phyloP scores from a whole-genome alignment of 2,797 vertebrate species.

The Meriones psammophilus region DNA sequence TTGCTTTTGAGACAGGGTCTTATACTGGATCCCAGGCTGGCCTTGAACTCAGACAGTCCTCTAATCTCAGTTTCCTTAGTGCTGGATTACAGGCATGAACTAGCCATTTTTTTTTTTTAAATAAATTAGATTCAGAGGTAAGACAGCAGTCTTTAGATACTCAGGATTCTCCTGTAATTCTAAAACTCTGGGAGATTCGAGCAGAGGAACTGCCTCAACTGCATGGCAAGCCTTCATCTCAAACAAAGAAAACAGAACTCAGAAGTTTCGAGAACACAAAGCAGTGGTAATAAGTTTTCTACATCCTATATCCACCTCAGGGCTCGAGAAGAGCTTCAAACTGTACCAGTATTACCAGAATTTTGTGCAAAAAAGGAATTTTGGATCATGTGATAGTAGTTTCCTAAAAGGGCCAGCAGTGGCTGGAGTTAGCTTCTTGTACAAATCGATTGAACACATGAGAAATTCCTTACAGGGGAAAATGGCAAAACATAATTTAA shows the following conservation, averaged over 20 bases:
- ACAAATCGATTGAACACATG: slow-evolving; percentile 84
- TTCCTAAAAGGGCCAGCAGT: slow-evolving; percentile 6
- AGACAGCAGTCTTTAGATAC: slow-evolving; percentile 17
- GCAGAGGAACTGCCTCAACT: background rate
- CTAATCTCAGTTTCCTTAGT: too few relatives aligned
- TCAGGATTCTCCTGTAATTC: background rate
- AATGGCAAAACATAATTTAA: slow-evolving; percentile 87
- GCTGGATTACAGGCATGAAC: background rate
- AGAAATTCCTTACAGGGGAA: slow-evolving; percentile 82
- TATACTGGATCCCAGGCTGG: background rate
- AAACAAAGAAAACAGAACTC: background rate
- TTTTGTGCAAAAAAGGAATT: background rate
- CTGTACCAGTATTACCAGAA: background rate
- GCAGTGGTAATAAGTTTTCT: background rate
- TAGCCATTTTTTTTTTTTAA: background rate
- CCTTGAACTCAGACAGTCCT: background rate
- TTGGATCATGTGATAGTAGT: background rate
- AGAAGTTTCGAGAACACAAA: slow-evolving; percentile 28
- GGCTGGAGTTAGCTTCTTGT: slow-evolving; percentile 20
- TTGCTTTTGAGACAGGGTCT: background rate
- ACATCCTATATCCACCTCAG: background rate
- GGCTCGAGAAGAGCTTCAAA: background rate
- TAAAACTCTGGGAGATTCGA: too few relatives aligned
- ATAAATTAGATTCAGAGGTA: slow-evolving; percentile 4
- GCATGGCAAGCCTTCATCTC: background rate